Evolutionary conservation across 2,113 vertebrate genomes (phyloP).

Genomic region (Ptychochromis oligacanthus): DNA sequence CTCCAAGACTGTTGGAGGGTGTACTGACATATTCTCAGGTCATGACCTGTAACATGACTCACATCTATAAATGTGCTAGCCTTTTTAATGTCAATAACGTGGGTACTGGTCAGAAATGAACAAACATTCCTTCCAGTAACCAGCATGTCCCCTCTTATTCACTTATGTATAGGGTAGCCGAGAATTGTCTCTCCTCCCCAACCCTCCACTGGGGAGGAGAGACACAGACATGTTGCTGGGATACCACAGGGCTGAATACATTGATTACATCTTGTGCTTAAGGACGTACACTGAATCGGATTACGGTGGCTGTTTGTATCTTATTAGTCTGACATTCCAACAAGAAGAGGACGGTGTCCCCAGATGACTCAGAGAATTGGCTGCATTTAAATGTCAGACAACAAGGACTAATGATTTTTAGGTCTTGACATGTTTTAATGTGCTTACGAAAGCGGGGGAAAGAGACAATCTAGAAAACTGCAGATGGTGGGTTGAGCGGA

Average conservation of each 20-base stretch:
- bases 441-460: slow-evolving; percentile 6
- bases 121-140: background rate
- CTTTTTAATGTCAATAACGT: background rate
- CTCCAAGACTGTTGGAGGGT: background rate
- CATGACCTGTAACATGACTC: slow-evolving; percentile 3
- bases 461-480: background rate
- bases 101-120: slow-evolving; percentile 13
- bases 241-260: slow-evolving; percentile 48
- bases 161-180: slow-evolving; percentile 16
- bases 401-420: slow-evolving; percentile 58
- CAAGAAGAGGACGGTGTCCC: slow-evolving; percentile 31
- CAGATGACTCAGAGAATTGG: slow-evolving; percentile 29
- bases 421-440: slow-evolving; percentile 57
- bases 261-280: slow-evolving; percentile 57
- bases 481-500: slow-evolving; percentile 5
- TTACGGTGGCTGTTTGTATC: slow-evolving; percentile 54
- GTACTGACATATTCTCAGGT: slow-evolving; percentile 3
- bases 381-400: slow-evolving; percentile 65
- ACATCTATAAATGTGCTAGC: background rate
- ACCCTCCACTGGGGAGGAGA: background rate
- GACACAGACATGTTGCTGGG: slow-evolving; percentile 51
- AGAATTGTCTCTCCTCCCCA: no score
- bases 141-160: background rate
- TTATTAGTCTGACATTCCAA: slow-evolving; percentile 72
- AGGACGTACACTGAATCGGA: slow-evolving; percentile 48